Percentiles rank a stretch among this genome's conserved stretches.
These are phyloP conservation scores for Semotilus atromaculatus DNA, from an alignment of 2,797 vertebrate genomes.

Conservation along the genomic window DNA sequence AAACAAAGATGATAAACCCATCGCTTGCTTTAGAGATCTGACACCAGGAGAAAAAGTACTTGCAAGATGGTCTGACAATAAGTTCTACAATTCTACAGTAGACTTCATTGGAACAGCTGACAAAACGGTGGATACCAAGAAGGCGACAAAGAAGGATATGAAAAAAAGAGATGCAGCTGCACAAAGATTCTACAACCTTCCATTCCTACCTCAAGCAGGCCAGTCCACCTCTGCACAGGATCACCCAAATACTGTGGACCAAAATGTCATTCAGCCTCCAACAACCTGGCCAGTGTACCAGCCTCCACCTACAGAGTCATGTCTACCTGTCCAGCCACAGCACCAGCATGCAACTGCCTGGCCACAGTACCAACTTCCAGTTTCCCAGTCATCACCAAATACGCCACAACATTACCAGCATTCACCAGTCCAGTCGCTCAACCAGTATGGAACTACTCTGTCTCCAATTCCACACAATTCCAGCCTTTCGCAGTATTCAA, in stretches of 20 bases:
- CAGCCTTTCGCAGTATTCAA: constrained; percentile 7
- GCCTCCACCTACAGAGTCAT: constrained; percentile 34
- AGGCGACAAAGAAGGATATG: constrained; percentile 43
- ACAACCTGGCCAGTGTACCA: constrained; percentile 18
- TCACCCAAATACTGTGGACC: constrained; percentile 13
- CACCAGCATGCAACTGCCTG: constrained; percentile 15
- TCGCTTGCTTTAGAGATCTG: constrained; percentile 44
- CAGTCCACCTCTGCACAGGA: constrained; percentile 46
- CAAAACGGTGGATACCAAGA: constrained; percentile 45
- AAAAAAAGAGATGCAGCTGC: constrained; percentile 36
- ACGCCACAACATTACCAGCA: not conserved
- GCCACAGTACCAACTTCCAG: not conserved
- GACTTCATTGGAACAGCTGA: constrained; percentile 41
- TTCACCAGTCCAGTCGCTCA: constrained; percentile 2
- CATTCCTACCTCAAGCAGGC: constrained; percentile 38
- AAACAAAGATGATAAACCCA: constrained; percentile 42
- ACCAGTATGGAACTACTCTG: constrained; percentile 5
- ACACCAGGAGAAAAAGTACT: constrained; percentile 47
- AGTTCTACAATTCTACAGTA: constrained; percentile 49
- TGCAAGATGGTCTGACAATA: constrained; percentile 53
- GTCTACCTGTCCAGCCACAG: constrained; percentile 8
- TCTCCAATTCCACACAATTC: constrained; percentile 5
- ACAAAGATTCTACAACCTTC: constrained; percentile 40
- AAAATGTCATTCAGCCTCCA: constrained; percentile 1
- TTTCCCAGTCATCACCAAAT: constrained; percentile 18